Evolutionary conservation across 2,113 vertebrate species (phyloP).

Genomic region (Oncorhynchus nerka): DNA sequence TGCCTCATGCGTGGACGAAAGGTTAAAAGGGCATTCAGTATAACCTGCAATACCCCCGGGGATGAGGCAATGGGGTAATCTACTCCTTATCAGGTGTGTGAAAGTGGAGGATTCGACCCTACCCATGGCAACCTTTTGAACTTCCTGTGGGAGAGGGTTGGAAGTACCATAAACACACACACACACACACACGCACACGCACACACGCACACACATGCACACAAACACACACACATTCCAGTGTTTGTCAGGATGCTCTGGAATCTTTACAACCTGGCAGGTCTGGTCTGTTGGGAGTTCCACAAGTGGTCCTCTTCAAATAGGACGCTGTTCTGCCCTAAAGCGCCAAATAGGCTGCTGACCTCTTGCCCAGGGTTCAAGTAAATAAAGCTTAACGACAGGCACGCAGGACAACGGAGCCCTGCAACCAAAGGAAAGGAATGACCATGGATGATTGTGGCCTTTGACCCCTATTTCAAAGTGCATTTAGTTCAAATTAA

Average conservation of each 20-base stretch:
- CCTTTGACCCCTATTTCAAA: neutral
- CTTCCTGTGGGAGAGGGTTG: slow-evolving; percentile 45
- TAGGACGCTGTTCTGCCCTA: slow-evolving; percentile 25
- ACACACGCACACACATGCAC: neutral
- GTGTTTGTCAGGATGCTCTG: slow-evolving; percentile 53
- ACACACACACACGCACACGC: too few relatives aligned
- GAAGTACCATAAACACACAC: slow-evolving; percentile 21
- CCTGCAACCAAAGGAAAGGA: neutral
- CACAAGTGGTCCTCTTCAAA: slow-evolving; percentile 53
- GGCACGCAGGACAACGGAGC: slow-evolving; percentile 5
- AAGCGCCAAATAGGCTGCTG: slow-evolving; percentile 28
- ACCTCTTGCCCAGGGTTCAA: slow-evolving; percentile 48
- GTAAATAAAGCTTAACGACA: slow-evolving; percentile 51
- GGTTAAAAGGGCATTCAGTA: slow-evolving; percentile 21
- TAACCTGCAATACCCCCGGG: slow-evolving; percentile 7
- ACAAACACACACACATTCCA: slow-evolving; percentile 15
- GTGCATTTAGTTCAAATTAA: neutral
- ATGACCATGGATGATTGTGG: neutral
- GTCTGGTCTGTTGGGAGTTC: slow-evolving; percentile 48
- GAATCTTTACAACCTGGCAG: slow-evolving; percentile 65
- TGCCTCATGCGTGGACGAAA: neutral
- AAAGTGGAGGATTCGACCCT: neutral
- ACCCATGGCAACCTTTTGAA: slow-evolving; percentile 63
- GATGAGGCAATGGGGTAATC: slow-evolving; percentile 23
- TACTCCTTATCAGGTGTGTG: slow-evolving; percentile 55